Evolutionary conservation across 1,140 invertebrate species (phyloP), one percentile per base, ranked within the genome.

Genomic region (Macrotrachela quadricornifera): DNA sequence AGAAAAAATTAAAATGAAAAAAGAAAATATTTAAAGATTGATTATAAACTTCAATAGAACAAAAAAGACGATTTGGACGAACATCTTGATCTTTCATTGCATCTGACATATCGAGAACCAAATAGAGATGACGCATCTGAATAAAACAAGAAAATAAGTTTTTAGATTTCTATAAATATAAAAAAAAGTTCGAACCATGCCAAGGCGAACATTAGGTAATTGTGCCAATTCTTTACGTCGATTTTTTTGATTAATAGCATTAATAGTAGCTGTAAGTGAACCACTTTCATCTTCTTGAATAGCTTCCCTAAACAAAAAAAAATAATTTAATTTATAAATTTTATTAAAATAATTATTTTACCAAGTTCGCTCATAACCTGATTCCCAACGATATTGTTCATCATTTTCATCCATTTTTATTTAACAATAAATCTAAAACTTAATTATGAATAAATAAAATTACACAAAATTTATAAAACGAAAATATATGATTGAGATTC

Each of bases 241-340:
- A 66, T 84, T 85, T 0, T 83, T 83, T 66, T 81, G 81, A 61
- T 85, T 81, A 44, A 90, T 81, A 60, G 91, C 82, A 59, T 91
- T 85, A 43, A 83, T 80, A 16, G 92, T 80, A 42, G 83, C 79
- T 13, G 82, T 76, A 55, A 96, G 69, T 54, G 86, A 73, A 1
- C 88, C 88, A 68, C 84, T 80, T 56, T 90, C 83, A 73, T 92
- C 86, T 76, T 96, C 90, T 70, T 84, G 81, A 46, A 96, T 85
- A 41, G 83, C 85, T 71, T 96, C 90, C 87, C 86, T 91, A 16
- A 57, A n/a, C 17, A 18, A 40, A 45, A 30, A 13, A 12, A 36
- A 50, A 15, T 11, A n/a, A 43, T 41, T 13, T n/a, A n/a, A n/a
- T n/a, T n/a, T n/a, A n/a, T n/a, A n/a, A n/a, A n/a, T n/a, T n/a